A percentile compares a stretch with the other conserved stretches of the same genome.
phyloP scores from a whole-genome alignment of 2,888 invertebrate species.

The Agrenia bidenticulata region DNA sequence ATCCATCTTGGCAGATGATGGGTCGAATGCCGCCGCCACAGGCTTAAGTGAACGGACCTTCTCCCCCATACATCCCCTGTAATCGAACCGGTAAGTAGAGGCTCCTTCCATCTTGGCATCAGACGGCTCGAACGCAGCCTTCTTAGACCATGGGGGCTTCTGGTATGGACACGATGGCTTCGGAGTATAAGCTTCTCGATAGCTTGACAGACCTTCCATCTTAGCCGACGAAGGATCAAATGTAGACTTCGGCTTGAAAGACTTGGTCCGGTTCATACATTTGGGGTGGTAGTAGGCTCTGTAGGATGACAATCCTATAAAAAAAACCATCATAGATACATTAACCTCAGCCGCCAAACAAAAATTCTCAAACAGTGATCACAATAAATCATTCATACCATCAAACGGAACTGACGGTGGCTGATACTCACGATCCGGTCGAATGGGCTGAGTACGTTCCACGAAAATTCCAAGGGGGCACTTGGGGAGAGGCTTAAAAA shows the following conservation, averaged over 20 bases:
- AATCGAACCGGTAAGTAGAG: slow-evolving; percentile 27
- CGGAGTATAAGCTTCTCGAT: slow-evolving; percentile 31
- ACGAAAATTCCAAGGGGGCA: slow-evolving; percentile 42
- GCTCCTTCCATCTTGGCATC: slow-evolving; percentile 19
- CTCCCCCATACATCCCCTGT: slow-evolving; percentile 37
- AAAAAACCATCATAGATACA: too few relatives aligned
- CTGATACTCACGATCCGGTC: slow-evolving; percentile 37
- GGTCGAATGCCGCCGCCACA: slow-evolving; percentile 22
- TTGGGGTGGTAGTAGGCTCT: slow-evolving; percentile 39
- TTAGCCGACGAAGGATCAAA: slow-evolving; percentile 39
- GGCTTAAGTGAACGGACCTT: slow-evolving; percentile 34
- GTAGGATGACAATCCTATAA: slow-evolving; percentile 28
- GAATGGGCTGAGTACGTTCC: slow-evolving; percentile 28
- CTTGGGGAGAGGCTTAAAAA: slow-evolving; percentile 20
- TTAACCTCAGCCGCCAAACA: too few relatives aligned
- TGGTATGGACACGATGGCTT: slow-evolving; percentile 21
- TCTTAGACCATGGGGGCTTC: slow-evolving; percentile 32
- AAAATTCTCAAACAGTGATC: too few relatives aligned
- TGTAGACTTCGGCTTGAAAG: slow-evolving; percentile 32
- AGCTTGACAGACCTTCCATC: slow-evolving; percentile 39
- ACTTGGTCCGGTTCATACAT: slow-evolving; percentile 31
- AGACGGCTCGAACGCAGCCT: slow-evolving; percentile 30
- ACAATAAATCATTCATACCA: too few relatives aligned
- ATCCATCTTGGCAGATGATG: slow-evolving; percentile 40
- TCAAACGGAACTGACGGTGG: slow-evolving; percentile 33